These are phyloP conservation scores for Limnephilus auricula DNA, from an alignment of 2,888 invertebrate species.

Conservation along the genomic window DNA sequence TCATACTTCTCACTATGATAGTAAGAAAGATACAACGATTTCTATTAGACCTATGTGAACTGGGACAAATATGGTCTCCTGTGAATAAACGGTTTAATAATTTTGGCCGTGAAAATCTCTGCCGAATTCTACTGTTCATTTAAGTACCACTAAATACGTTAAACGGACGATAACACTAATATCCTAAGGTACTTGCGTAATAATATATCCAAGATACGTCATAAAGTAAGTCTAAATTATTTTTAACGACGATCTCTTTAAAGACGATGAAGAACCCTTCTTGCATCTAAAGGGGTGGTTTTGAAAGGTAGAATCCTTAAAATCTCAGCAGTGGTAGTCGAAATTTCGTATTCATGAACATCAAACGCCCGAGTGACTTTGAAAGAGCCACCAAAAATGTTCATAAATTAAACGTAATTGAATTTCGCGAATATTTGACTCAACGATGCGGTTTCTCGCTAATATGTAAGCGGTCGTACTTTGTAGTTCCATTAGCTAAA, in stretches of 20 bases:
- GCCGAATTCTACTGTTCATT: too few relatives aligned
- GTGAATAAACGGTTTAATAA: too few relatives aligned
- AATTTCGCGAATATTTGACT: not conserved
- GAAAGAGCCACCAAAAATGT: not conserved
- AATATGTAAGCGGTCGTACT: not conserved
- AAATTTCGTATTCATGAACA: not conserved
- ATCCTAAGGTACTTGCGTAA: not conserved
- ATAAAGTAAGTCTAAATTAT: not conserved
- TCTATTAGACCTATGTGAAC: too few relatives aligned
- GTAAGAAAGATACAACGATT: too few relatives aligned
- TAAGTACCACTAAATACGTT: too few relatives aligned
- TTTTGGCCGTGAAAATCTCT: too few relatives aligned
- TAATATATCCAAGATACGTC: not conserved
- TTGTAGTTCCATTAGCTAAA: not conserved
- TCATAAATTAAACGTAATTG: not conserved
- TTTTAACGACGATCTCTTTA: not conserved
- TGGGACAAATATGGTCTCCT: too few relatives aligned
- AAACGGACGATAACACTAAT: not conserved
- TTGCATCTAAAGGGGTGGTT: not conserved
- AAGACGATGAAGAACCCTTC: not conserved
- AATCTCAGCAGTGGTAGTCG: not conserved
- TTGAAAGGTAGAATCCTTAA: not conserved
- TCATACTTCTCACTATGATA: too few relatives aligned
- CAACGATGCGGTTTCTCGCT: not conserved
- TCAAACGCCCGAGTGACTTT: not conserved